Percentiles rank a stretch among this genome's conserved stretches.
These are phyloP conservation scores for Cenopis cana DNA, from an alignment of 2,888 invertebrate species.

Conservation along the genomic window DNA sequence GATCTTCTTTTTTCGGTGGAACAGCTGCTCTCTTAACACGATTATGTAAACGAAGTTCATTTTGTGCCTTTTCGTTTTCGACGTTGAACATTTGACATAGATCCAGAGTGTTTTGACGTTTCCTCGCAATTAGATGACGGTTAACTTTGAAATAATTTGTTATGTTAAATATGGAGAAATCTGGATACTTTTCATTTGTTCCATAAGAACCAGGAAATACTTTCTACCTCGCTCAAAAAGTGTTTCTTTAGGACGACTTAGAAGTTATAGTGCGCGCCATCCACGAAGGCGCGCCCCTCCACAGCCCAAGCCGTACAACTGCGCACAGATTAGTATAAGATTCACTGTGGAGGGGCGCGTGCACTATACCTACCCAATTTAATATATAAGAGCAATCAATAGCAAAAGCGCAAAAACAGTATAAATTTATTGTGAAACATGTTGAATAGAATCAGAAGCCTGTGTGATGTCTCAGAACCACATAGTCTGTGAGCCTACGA, in stretches of 20 bases:
- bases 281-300: no score
- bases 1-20: slow-evolving; percentile 47
- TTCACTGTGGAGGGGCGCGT: no score
- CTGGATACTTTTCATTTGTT: no score
- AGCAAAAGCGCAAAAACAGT: not conserved
- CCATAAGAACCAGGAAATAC: no score
- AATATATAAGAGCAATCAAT: not conserved
- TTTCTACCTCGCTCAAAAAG: no score
- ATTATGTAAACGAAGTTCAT: slow-evolving; percentile 44
- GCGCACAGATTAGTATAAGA: no score
- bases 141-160: slow-evolving; percentile 59
- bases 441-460: not conserved
- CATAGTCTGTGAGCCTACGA: no score
- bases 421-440: not conserved
- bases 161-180: not conserved
- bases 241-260: no score
- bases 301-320: no score
- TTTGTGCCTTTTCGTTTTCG: slow-evolving; percentile 56
- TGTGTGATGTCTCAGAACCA: not conserved
- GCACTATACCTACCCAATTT: no score
- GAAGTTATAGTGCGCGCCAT: no score
- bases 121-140: slow-evolving; percentile 64
- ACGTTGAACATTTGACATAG: slow-evolving; percentile 72
- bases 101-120: slow-evolving; percentile 73
- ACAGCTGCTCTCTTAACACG: slow-evolving; percentile 53